Evolutionary conservation across 2,888 invertebrate species (phyloP).

Genomic region (Ephialtes manifestator): DNA sequence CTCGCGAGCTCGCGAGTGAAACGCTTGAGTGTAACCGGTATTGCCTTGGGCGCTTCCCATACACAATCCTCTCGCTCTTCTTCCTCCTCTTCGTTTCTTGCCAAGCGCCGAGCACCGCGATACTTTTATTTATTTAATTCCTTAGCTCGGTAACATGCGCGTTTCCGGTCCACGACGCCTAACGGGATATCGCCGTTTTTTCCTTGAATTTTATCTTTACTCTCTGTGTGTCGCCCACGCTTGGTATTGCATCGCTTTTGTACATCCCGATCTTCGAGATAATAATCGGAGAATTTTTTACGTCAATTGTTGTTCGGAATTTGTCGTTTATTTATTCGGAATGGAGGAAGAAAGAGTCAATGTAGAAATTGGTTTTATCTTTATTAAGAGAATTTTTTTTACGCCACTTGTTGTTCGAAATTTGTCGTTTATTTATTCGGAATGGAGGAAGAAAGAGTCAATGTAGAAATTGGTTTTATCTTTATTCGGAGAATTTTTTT

Average conservation of each 20-base stretch:
- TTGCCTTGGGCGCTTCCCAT: slow-evolving; percentile 74
- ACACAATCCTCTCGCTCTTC: slow-evolving; percentile 38
- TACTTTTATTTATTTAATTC: slow-evolving; percentile 75
- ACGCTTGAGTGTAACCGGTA: slow-evolving; percentile 76
- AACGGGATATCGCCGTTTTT: slow-evolving; percentile 67
- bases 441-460: too few relatives aligned
- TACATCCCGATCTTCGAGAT: neutral
- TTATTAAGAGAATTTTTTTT: too few relatives aligned
- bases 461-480: too few relatives aligned
- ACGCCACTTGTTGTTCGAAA: too few relatives aligned
- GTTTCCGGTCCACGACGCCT: slow-evolving; percentile 70
- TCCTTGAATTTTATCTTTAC: slow-evolving; percentile 39
- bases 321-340: too few relatives aligned
- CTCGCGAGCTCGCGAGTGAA: slow-evolving; percentile 49
- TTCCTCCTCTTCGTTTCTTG: slow-evolving; percentile 19
- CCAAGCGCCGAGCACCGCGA: slow-evolving; percentile 64
- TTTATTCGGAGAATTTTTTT: too few relatives aligned
- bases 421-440: too few relatives aligned
- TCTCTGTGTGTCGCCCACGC: slow-evolving; percentile 34
- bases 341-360: too few relatives aligned
- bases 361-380: too few relatives aligned
- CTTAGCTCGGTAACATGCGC: slow-evolving; percentile 60
- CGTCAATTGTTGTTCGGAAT: too few relatives aligned
- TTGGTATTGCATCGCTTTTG: slow-evolving; percentile 13
- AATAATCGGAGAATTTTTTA: neutral